Evolutionary conservation across 1,140 invertebrate species (phyloP), one percentile per base, ranked within the genome.

Genomic region (Copidosoma floridanum): DNA sequence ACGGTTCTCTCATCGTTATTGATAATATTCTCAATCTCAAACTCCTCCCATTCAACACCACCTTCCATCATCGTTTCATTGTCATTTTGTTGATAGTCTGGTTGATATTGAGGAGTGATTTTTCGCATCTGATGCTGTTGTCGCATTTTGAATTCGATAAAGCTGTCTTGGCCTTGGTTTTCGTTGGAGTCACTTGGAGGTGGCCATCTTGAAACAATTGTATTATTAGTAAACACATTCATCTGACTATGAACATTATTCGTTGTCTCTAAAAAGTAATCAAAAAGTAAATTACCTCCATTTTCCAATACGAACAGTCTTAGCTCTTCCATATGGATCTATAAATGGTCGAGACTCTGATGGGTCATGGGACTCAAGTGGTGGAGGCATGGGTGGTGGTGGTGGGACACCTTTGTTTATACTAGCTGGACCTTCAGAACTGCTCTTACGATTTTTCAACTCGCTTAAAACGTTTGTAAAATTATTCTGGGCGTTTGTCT

Each of bases 221-320:
- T n/a, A n/a, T n/a, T n/a, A n/a, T n/a, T 23, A 11, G 14, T 16
- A 40, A 23, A 57, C 47, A 47, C 5, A n/a, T 46, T 2, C 41
- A 47, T 29, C n/a, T n/a, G n/a, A n/a, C n/a, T n/a, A 18, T 18
- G 41, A 6, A 43, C 23, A 21, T 21, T 43, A 21, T 43, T n/a
- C n/a, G n/a, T n/a, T n/a, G n/a, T n/a, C n/a, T n/a, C n/a, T n/a
- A n/a, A n/a, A n/a, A n/a, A n/a, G n/a, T n/a, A n/a, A n/a, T n/a
- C n/a, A n/a, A n/a, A n/a, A n/a, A n/a, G n/a, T n/a, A n/a, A n/a
- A n/a, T 68, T 46, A 75, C 76, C 76, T 73, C 91, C 95, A 96
- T 82, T 97, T 97, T 10, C 95, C 95, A 50, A 98, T 97, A 43
- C 95, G 81, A 6, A 98, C 94, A 0, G 95, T 98, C 72, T 96